These are phyloP conservation scores for Cylloceria caligata DNA, from an alignment of 2,888 invertebrate species.

Conservation along the genomic window DNA sequence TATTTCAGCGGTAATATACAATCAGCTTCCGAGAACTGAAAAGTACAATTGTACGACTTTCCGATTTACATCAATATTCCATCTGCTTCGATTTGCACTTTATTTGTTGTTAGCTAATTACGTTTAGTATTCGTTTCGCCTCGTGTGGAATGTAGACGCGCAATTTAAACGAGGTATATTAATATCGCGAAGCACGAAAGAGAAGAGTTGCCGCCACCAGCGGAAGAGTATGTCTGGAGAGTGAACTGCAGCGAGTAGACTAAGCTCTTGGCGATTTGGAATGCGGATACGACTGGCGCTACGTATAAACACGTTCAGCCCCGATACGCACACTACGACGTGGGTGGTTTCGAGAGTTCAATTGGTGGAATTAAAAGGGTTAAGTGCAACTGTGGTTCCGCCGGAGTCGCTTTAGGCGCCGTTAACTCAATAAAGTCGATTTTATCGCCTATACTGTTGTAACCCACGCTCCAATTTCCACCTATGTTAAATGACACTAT, in stretches of 20 bases:
- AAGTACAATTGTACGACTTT: not conserved
- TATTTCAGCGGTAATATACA: no score
- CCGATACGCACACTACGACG: conserved; percentile 61
- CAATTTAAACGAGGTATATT: conserved; percentile 50
- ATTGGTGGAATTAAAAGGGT: conserved; percentile 79
- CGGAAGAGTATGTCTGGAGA: conserved; percentile 32
- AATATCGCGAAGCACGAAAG: conserved; percentile 53
- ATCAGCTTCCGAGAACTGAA: no score
- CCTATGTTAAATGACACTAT: not conserved
- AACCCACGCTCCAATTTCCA: conserved; percentile 7
- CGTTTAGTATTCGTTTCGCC: conserved; percentile 19
- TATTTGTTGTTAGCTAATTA: not conserved
- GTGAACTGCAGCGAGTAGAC: conserved; percentile 20
- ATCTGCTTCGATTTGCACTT: not conserved
- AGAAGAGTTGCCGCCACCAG: not conserved
- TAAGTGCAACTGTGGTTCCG: conserved; percentile 75
- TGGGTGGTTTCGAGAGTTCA: conserved; percentile 76
- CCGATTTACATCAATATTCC: not conserved
- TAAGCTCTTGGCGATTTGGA: conserved; percentile 61
- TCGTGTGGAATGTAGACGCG: conserved; percentile 32
- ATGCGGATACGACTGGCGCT: conserved; percentile 65
- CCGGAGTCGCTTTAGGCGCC: conserved; percentile 41
- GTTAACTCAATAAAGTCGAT: conserved; percentile 77
- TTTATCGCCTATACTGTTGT: conserved; percentile 44
- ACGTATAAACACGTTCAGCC: conserved; percentile 38